phyloP scores from a whole-genome alignment of 2,113 vertebrate genomes.

The Paedocypris sp. region DNA sequence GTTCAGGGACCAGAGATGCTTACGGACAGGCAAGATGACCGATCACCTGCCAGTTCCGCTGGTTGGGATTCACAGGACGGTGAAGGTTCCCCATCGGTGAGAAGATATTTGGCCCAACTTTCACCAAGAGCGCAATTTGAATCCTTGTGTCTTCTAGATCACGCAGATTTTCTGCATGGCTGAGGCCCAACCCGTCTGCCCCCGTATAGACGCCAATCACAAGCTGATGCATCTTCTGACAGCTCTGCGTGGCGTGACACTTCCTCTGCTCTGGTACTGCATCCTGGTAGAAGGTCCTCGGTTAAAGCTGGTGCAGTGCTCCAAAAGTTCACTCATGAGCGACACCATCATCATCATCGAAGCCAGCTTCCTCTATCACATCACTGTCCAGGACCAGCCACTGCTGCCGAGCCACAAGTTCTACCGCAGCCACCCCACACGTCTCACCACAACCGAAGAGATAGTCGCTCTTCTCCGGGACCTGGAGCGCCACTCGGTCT shows the following conservation, averaged over 20 bases:
- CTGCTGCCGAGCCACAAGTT: slow-evolving; percentile 59
- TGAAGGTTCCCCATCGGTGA: slow-evolving; percentile 17
- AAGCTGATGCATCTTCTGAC: slow-evolving; percentile 52
- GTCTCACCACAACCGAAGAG: slow-evolving; percentile 35
- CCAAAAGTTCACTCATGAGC: slow-evolving; percentile 55
- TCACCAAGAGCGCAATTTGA: too few species aligned
- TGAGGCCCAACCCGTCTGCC: neutral
- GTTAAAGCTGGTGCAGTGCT: slow-evolving; percentile 64
- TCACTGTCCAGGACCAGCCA: slow-evolving; percentile 61
- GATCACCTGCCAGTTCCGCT: neutral
- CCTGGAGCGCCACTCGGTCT: slow-evolving; percentile 54
- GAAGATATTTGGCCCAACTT: neutral
- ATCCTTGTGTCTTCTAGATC: slow-evolving; percentile 43
- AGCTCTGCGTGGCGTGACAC: slow-evolving; percentile 36
- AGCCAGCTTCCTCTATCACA: slow-evolving; percentile 51
- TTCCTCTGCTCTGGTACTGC: slow-evolving; percentile 59
- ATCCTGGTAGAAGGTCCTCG: slow-evolving; percentile 56
- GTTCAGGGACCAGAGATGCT: too few species aligned
- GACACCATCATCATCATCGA: slow-evolving; percentile 61
- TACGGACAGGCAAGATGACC: neutral
- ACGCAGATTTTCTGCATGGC: slow-evolving; percentile 62
- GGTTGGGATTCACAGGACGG: neutral
- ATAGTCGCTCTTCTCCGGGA: slow-evolving; percentile 53
- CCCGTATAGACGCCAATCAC: slow-evolving; percentile 32
- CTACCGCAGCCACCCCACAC: slow-evolving; percentile 47